Conservation (phyloP, 2,888 invertebrate species). For the Eubasilissa splendida region DNA sequence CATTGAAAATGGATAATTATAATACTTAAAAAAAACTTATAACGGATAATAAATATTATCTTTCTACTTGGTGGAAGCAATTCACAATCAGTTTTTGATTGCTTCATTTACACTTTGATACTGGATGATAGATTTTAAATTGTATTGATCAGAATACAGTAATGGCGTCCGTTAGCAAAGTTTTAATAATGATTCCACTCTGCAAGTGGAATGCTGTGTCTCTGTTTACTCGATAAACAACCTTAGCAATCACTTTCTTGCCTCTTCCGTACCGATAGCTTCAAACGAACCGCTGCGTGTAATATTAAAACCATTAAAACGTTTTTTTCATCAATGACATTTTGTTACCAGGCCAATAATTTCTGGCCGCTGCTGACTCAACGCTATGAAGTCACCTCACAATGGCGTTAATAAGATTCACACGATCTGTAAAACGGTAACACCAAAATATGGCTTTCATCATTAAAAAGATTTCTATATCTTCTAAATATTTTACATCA, state of each 20-base stretch:
- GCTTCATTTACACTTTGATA: not conserved
- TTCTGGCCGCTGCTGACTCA: not conserved
- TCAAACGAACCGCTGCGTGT: slow-evolving; percentile 11
- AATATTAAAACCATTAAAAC: not conserved
- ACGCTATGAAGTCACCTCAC: slow-evolving; percentile 2
- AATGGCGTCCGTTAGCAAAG: too few species aligned
- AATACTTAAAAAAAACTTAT: not conserved
- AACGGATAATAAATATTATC: not conserved
- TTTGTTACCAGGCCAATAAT: not conserved
- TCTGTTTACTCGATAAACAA: not conserved
- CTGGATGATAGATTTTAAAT: too few species aligned
- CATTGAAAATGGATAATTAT: not conserved
- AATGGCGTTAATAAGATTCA: not conserved
- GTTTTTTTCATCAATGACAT: slow-evolving; percentile 11
- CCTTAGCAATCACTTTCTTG: not conserved
- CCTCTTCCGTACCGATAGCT: not conserved
- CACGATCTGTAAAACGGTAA: slow-evolving; percentile 1
- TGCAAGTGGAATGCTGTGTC: not conserved
- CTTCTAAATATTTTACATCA: too few species aligned
- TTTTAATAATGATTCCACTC: too few species aligned
- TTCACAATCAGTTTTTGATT: not conserved
- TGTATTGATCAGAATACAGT: too few species aligned
- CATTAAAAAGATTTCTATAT: too few species aligned
- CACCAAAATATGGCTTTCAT: too few species aligned
- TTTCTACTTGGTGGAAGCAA: slow-evolving; percentile 5